phyloP scores from a whole-genome alignment of 1,140 invertebrate species.

The Drosophila miranda region DNA sequence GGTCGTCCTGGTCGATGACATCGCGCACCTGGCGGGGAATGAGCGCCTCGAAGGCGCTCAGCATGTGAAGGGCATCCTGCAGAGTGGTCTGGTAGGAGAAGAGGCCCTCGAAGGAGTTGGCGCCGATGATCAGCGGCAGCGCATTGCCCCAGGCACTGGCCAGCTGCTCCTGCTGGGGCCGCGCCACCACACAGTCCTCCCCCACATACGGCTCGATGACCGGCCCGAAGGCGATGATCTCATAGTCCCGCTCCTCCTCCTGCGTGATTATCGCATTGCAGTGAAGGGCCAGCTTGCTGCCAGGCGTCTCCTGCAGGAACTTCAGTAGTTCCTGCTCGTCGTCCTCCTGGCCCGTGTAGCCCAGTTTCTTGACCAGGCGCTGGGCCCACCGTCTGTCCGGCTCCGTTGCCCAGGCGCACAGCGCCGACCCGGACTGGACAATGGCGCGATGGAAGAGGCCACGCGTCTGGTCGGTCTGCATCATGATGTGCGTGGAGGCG shows the following conservation, averaged over 20 bases:
- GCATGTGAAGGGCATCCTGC: constrained; percentile 46
- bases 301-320: constrained; percentile 66
- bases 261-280: constrained; percentile 56
- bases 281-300: constrained; percentile 33
- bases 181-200: constrained; percentile 70
- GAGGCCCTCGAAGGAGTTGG: constrained; percentile 79
- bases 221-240: constrained; percentile 73
- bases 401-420: constrained; percentile 77
- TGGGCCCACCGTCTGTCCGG: constrained; percentile 40
- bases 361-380: constrained; percentile 56
- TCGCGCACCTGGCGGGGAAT: constrained; percentile 45
- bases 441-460: constrained; percentile 85
- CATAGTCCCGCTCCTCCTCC: constrained; percentile 54
- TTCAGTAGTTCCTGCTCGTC: constrained; percentile 67
- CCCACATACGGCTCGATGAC: constrained; percentile 77
- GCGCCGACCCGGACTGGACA: constrained; percentile 84
- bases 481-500: constrained; percentile 63
- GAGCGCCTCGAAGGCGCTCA: constrained; percentile 52
- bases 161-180: constrained; percentile 70
- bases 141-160: constrained; percentile 77
- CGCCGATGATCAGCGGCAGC: constrained; percentile 82
- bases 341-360: constrained; percentile 58
- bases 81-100: constrained; percentile 56
- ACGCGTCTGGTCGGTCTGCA: constrained; percentile 68
- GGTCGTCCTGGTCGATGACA: constrained; percentile 42